These are phyloP conservation scores for Pachydiplax longipennis DNA, from an alignment of 2,888 invertebrate species.

Conservation along the genomic window DNA sequence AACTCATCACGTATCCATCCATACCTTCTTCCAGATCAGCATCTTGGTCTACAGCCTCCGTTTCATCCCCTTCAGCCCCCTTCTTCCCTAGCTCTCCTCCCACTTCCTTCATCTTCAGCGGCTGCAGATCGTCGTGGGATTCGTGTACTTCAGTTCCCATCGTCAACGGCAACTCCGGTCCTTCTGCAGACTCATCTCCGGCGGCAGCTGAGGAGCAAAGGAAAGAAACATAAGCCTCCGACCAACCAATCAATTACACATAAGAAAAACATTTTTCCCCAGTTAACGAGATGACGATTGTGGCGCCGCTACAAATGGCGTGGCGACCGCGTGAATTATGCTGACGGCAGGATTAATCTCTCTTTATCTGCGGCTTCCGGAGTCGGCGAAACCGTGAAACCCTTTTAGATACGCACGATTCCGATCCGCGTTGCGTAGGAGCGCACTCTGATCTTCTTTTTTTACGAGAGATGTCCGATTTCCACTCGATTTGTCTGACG, in stretches of 20 bases:
- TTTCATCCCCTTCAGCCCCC: background rate
- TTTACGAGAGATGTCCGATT: background rate
- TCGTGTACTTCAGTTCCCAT: background rate
- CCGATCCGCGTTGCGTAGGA: background rate
- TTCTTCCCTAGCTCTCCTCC: background rate
- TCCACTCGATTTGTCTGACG: background rate
- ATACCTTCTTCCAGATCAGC: background rate
- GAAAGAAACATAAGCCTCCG: background rate
- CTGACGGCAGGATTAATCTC: background rate
- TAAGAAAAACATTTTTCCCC: background rate
- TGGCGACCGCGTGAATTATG: background rate
- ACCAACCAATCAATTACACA: background rate
- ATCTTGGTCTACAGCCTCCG: background rate
- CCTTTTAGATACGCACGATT: background rate
- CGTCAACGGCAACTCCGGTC: conserved; percentile 7
- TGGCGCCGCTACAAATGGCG: background rate
- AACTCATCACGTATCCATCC: background rate
- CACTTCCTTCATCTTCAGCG: background rate
- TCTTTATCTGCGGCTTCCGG: background rate
- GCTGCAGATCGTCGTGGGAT: background rate
- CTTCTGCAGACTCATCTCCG: conserved; percentile 4
- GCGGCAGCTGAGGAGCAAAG: background rate
- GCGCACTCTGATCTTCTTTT: background rate
- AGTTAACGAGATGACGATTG: background rate
- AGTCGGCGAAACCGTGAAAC: background rate